Evolutionary conservation across 2,888 invertebrate species (phyloP), one percentile per base, ranked within the genome.

Genomic region (Mythimna impura): DNA sequence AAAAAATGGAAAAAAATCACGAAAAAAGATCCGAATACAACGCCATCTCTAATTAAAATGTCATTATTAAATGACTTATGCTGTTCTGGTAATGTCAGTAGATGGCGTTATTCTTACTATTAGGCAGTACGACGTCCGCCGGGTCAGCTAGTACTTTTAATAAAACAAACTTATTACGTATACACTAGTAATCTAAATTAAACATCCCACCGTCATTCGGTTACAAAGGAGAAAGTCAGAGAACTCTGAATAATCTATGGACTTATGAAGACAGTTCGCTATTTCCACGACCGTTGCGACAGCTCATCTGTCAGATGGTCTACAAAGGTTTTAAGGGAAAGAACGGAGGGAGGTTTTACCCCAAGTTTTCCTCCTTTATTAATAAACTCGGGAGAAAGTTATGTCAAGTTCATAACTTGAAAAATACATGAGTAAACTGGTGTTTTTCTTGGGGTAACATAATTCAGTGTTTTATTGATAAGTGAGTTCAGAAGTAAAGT

Each of bases 321-420:
- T 50, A 61, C 17, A 50, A 72, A 72, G 30, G 78, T 55, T 64
- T 54, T 43, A 25, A 71, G 54, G 17, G 36, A 71, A 52, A 63
- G n/a, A 47, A 61, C 22, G 47, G 25, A 65, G 52, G 25, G 22
- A 25, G 43, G 54, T 47, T 50, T 40, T 30, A 40, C 17, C 14
- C 22, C 47, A 63, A 61, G 40, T 61, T 65, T 65, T 14, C n/a
- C n/a, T 10, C n/a, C 34, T 25, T 50, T 34, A 65, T 43, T 66
- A 62, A 71, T 47, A 54, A 62, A 64, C 9, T 52, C 55, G 0
- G 30, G 17, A 55, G 17, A 57, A 60, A 65, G 55, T 22, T 55
- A 50, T 14, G 25, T 63, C 62, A 54, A 30, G n/a, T 52, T 20
- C 6, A 20, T 55, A 73, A 72, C 34, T 36, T 57, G 8, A 54